Conservation (phyloP, 1,140 invertebrate genomes). For the Trichonephila clavipes region DNA sequence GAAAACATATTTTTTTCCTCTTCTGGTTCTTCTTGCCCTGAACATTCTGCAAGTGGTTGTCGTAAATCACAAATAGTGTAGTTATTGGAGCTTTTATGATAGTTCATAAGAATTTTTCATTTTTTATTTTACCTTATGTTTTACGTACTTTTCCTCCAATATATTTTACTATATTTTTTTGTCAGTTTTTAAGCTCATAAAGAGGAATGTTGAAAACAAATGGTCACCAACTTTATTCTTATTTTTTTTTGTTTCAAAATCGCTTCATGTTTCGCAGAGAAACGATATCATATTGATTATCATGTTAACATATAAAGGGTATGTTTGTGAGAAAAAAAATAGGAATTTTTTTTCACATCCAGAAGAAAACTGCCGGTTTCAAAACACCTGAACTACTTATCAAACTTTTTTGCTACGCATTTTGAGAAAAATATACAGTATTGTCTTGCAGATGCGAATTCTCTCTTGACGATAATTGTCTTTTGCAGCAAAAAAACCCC, state of each 20-base stretch:
- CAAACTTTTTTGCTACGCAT: neutral
- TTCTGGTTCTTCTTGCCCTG: neutral
- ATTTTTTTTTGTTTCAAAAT: neutral
- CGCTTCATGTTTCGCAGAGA: neutral
- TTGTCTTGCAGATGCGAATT: neutral
- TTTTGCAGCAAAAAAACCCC: neutral
- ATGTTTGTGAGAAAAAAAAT: neutral
- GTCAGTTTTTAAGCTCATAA: neutral
- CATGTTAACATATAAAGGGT: neutral
- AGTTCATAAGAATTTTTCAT: slow-evolving; percentile 67
- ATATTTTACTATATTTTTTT: slow-evolving; percentile 37
- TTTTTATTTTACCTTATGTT: slow-evolving; percentile 65
- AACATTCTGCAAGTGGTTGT: slow-evolving; percentile 72
- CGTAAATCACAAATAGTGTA: slow-evolving; percentile 76
- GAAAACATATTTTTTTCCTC: slow-evolving; percentile 69
- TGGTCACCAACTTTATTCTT: neutral
- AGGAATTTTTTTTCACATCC: neutral
- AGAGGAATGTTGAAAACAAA: slow-evolving; percentile 36
- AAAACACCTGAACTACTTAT: neutral
- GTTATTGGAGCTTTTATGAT: slow-evolving; percentile 75
- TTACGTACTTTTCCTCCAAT: slow-evolving; percentile 39
- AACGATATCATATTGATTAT: slow-evolving; percentile 34
- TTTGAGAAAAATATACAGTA: neutral
- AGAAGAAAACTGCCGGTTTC: neutral
- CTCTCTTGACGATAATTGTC: neutral